phyloP scores from a whole-genome alignment of 2,797 vertebrate genomes.

The Propithecus perrieri region DNA sequence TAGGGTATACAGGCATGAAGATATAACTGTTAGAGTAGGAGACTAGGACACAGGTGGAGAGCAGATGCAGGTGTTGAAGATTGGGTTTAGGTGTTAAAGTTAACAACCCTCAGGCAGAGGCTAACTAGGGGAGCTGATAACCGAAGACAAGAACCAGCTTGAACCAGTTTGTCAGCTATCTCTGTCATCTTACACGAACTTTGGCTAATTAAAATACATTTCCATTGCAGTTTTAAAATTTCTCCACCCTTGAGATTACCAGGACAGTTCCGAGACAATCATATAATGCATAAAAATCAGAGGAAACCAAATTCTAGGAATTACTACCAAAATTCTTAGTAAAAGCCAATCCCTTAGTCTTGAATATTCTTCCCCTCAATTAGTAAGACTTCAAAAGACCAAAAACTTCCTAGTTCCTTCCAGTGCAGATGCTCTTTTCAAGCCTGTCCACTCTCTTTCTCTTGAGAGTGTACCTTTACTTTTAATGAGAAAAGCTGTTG shows the following conservation, averaged over 20 bases:
- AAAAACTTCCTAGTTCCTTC: background rate
- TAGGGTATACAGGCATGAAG: rapidly evolving
- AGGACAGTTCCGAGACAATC: background rate
- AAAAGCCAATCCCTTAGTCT: background rate
- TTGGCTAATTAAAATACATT: background rate
- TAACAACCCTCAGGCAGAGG: background rate
- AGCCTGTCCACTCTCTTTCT: background rate
- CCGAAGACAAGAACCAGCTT: background rate
- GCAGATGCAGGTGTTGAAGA: background rate
- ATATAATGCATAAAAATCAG: background rate
- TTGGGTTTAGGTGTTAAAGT: background rate
- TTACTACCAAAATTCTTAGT: background rate
- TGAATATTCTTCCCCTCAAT: background rate
- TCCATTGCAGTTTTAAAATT: background rate
- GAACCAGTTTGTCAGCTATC: background rate
- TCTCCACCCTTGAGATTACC: background rate
- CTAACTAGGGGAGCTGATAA: background rate
- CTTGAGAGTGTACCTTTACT: background rate
- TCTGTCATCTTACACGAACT: background rate
- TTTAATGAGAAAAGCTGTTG: background rate
- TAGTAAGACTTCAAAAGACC: background rate
- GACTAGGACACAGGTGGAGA: background rate
- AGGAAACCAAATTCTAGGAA: background rate
- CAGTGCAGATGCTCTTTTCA: background rate
- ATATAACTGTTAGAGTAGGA: background rate